Conservation (phyloP, 2,888 invertebrate genomes). For the Eupithecia pulchellata region DNA sequence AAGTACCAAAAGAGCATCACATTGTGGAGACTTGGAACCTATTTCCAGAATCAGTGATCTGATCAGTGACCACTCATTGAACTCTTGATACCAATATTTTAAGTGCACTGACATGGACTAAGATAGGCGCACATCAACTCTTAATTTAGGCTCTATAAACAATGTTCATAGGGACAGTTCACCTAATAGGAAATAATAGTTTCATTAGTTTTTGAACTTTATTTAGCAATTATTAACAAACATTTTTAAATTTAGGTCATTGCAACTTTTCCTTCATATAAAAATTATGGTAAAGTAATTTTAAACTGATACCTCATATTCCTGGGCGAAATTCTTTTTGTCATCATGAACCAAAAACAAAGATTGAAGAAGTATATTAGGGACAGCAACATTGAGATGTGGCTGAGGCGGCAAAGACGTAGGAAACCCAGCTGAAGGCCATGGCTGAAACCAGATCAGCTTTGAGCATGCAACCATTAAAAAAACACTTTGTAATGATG, state of each 20-base stretch:
- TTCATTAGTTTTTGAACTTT: constrained; percentile 34
- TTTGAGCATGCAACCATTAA: constrained; percentile 3
- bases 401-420: constrained; percentile 72
- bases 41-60: too few relatives aligned
- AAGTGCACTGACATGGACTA: too few relatives aligned
- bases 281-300: constrained; percentile 58
- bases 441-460: constrained; percentile 61
- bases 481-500: not conserved
- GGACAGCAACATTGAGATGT: constrained; percentile 76
- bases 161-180: not conserved
- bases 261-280: not conserved
- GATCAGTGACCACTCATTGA: too few relatives aligned
- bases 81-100: too few relatives aligned
- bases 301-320: constrained; percentile 67
- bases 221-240: constrained; percentile 45
- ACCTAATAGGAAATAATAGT: not conserved
- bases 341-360: constrained; percentile 76
- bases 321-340: constrained; percentile 68
- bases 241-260: constrained; percentile 22
- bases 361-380: constrained; percentile 78
- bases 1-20: too few relatives aligned
- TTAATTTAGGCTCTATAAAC: not conserved
- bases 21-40: too few relatives aligned
- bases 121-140: too few relatives aligned
- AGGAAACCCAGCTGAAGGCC: constrained; percentile 74